phyloP scores from a whole-genome alignment of 1,140 invertebrate species.

The Harlomillsia oculata region DNA sequence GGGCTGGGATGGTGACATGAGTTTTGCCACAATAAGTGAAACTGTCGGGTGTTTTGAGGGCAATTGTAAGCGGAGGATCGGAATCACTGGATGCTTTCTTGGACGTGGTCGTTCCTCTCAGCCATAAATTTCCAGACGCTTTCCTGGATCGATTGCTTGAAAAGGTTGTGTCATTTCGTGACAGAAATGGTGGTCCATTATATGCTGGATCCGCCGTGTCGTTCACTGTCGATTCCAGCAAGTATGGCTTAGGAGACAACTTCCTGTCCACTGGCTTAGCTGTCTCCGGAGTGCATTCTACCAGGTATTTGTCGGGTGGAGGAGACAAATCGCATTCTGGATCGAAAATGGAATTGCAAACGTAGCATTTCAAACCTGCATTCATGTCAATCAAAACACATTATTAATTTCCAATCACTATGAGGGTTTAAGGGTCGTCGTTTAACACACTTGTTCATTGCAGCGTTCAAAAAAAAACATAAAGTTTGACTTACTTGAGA shows the following conservation, averaged over 20 bases:
- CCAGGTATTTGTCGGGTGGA: conserved; percentile 13
- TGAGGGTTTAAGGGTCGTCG: not conserved
- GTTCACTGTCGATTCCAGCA: not conserved
- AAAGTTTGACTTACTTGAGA: not conserved
- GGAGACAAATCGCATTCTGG: conserved; percentile 1
- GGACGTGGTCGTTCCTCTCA: no score
- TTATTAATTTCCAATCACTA: not conserved
- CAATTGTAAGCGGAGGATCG: no score
- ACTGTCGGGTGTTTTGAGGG: no score
- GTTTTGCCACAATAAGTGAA: no score
- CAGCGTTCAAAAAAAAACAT: not conserved
- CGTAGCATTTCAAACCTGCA: conserved; percentile 21
- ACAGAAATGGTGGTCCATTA: no score
- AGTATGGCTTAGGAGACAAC: conserved; percentile 18
- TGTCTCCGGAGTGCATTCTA: conserved; percentile 7
- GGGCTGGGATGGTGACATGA: no score
- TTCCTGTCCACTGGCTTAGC: not conserved
- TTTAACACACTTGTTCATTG: not conserved
- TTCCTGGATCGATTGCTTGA: no score
- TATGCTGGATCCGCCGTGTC: no score
- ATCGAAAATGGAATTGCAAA: conserved; percentile 24
- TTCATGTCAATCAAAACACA: no score
- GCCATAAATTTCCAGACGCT: no score
- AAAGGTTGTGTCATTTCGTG: no score
- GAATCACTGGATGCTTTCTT: no score